phyloP scores from a whole-genome alignment of 2,797 vertebrate genomes.

The Scyliorhinus canicula region DNA sequence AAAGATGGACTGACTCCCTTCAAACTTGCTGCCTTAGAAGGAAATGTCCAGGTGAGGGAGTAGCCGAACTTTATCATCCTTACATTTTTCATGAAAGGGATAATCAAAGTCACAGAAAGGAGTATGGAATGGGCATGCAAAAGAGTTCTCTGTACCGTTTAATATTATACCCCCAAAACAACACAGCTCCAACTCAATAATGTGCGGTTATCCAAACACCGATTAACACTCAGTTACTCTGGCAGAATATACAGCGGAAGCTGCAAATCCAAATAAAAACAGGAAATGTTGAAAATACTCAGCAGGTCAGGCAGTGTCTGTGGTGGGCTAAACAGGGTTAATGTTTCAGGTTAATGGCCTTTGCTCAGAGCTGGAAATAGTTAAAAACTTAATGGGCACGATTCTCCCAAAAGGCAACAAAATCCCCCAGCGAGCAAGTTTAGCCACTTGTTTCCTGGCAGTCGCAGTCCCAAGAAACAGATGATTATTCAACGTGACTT shows the following conservation, averaged over 20 bases:
- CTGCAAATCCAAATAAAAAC: background rate
- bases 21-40: conserved; percentile 18
- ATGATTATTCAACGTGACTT: too few relatives aligned
- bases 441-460: too few relatives aligned
- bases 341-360: too few relatives aligned
- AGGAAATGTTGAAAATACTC: background rate
- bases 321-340: too few relatives aligned
- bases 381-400: too few relatives aligned
- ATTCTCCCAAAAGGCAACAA: too few relatives aligned
- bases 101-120: background rate
- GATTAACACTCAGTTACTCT: background rate
- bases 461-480: too few relatives aligned
- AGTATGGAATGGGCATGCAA: background rate
- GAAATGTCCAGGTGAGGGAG: conserved; percentile 21
- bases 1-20: conserved; percentile 28
- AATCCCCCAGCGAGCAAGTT: too few relatives aligned
- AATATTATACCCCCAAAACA: background rate
- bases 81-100: background rate
- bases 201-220: background rate
- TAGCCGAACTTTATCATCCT: background rate
- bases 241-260: background rate
- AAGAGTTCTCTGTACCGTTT: background rate
- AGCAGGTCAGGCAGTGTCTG: too few relatives aligned
- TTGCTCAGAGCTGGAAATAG: too few relatives aligned
- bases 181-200: background rate